Evolutionary conservation across 1,140 invertebrate genomes (phyloP).

Genomic region (Euglossa dilemma): DNA sequence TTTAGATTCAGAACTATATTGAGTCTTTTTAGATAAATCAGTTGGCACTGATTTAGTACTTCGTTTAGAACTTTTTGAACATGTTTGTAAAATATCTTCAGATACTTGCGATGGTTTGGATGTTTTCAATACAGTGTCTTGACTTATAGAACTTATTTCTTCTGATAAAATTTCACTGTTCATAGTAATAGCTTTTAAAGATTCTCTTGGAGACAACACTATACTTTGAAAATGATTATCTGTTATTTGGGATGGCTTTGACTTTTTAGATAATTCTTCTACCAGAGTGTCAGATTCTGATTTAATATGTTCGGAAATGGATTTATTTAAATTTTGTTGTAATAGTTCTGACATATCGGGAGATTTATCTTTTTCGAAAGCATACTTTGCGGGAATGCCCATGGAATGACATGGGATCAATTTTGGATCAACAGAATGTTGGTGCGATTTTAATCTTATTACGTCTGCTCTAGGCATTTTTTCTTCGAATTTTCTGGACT

Average conservation of each 20-base stretch:
- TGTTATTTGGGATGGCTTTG: constrained; percentile 46
- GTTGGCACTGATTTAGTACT: constrained; percentile 61
- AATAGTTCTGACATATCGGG: constrained; percentile 27
- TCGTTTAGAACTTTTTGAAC: constrained; percentile 61
- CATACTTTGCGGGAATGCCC: constrained; percentile 35
- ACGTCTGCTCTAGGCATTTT: constrained; percentile 78
- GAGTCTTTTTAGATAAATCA: constrained; percentile 70
- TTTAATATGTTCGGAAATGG: constrained; percentile 63
- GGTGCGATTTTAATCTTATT: constrained; percentile 68
- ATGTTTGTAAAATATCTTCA: constrained; percentile 56
- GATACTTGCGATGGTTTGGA: constrained; percentile 64
- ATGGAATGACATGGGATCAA: constrained; percentile 53
- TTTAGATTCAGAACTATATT: constrained; percentile 67
- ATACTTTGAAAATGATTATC: constrained; percentile 48
- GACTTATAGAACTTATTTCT: constrained; percentile 42
- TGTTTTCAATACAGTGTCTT: constrained; percentile 58
- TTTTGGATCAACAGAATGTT: constrained; percentile 67
- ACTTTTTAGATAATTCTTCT: constrained; percentile 76
- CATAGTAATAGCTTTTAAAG: constrained; percentile 18
- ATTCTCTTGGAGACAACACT: constrained; percentile 20
- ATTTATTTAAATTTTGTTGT: constrained; percentile 54
- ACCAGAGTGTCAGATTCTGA: constrained; percentile 78
- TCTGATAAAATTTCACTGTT: constrained; percentile 52
- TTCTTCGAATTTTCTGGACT: constrained; percentile 78
- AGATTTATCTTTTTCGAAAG: constrained; percentile 53